These are phyloP conservation scores for Myotis lucifugus DNA, from an alignment of 2,113 vertebrate genomes.

Conservation along the genomic window DNA sequence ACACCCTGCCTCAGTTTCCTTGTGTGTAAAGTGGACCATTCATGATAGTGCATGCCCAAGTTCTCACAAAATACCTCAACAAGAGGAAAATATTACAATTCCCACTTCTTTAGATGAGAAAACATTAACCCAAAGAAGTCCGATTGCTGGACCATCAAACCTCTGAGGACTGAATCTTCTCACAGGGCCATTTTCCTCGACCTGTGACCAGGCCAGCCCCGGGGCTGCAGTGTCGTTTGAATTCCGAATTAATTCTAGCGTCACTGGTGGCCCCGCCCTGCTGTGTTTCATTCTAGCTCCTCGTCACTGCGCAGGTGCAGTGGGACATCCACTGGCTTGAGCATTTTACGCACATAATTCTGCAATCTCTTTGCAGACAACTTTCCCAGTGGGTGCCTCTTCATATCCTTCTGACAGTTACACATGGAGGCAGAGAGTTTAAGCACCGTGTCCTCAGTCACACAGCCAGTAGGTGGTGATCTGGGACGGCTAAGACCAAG, in stretches of 20 bases:
- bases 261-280: accelerated
- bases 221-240: accelerated
- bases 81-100: background rate
- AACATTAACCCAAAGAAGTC: background rate
- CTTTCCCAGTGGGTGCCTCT: background rate
- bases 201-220: too few species aligned
- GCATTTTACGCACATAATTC: accelerated
- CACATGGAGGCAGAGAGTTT: background rate
- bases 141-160: accelerated
- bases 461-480: background rate
- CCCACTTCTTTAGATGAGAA: background rate
- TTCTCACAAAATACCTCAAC: background rate
- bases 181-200: accelerated
- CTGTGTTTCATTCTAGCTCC: accelerated
- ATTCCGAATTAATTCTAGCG: background rate
- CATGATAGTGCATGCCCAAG: background rate
- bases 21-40: background rate
- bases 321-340: accelerated
- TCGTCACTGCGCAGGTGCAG: accelerated
- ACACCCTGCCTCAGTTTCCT: background rate
- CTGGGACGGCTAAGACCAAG: background rate
- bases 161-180: background rate
- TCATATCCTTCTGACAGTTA: background rate
- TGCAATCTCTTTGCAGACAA: background rate
- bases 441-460: background rate